Evolutionary conservation across 2,888 invertebrate species (phyloP).

Genomic region (Mesopsocus fuscifrons): DNA sequence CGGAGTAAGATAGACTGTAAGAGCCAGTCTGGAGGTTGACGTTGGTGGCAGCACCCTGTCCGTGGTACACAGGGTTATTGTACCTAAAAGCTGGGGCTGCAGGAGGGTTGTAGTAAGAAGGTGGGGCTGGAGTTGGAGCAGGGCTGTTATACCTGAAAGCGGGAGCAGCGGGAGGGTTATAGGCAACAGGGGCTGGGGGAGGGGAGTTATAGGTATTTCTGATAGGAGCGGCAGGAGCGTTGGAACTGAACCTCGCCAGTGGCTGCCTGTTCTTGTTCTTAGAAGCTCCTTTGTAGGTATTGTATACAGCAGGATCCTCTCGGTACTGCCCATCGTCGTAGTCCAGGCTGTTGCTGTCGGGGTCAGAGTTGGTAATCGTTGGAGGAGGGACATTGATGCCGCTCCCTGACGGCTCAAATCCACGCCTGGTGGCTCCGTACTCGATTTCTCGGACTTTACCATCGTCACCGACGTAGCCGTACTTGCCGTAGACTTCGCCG

Average conservation of each 20-base stretch:
- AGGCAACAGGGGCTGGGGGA: slow-evolving; percentile 15
- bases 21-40: slow-evolving; percentile 55
- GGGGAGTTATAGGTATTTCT: not conserved
- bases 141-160: slow-evolving; percentile 19
- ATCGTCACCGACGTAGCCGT: slow-evolving; percentile 67
- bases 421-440: slow-evolving; percentile 64
- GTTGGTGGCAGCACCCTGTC: slow-evolving; percentile 54
- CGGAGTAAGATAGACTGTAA: slow-evolving; percentile 55
- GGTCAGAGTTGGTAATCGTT: slow-evolving; percentile 33
- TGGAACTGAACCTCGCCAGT: slow-evolving; percentile 1
- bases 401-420: slow-evolving; percentile 61
- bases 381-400: slow-evolving; percentile 70
- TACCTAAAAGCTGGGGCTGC: slow-evolving; percentile 23
- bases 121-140: slow-evolving; percentile 13
- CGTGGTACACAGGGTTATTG: slow-evolving; percentile 13
- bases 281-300: slow-evolving; percentile 31
- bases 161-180: slow-evolving; percentile 25
- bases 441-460: slow-evolving; percentile 45
- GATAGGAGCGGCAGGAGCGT: not conserved
- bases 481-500: slow-evolving; percentile 69
- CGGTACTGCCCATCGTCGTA: slow-evolving; percentile 74
- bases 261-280: not conserved
- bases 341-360: slow-evolving; percentile 35
- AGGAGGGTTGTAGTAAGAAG: slow-evolving; percentile 22
- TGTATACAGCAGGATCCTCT: slow-evolving; percentile 64